Evolutionary conservation across 1,140 invertebrate genomes (phyloP), one percentile per base, ranked within the genome.

Genomic region (Lordiphosa collinella): DNA sequence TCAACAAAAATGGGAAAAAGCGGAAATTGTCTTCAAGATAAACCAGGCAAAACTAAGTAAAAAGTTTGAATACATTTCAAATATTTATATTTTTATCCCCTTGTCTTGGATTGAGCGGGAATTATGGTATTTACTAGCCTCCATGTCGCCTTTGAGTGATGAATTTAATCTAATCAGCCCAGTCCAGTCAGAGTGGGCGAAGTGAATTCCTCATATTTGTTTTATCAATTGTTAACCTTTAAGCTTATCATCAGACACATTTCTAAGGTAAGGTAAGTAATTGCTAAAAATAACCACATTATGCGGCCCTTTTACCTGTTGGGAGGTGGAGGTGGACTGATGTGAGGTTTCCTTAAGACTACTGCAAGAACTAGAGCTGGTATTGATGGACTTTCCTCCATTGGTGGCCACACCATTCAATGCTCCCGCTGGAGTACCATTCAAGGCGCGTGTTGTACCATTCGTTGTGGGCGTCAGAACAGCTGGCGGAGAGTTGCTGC

Each of bases 321-420:
- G 87, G 59, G 87, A 88, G 56, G 86, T 88, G 72, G 87, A 88
- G 68, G 87, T 85, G 55, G 79, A 79, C 32, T 85, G 78, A 61
- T 69, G 79, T 55, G 78, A 88, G 61, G 87, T 88, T 89, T 89
- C 88, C 86, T 89, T 89, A 87, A 89, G 69, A 59, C 88, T 89
- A 89, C 87, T 89, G 69, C 80, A 76, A 25, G 75, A 88, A 56
- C 76, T 80, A 22, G 75, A 82, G 49, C 87, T 89, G 34, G 87
- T 82, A 43, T 89, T 89, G 14, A 89, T 86, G 34, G 88, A 86
- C 38, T 86, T 61, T 18, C 32, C 57, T 16, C 49, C 40, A 36
- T 49, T 60, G 31, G 25, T 51, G 10, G 47, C 59, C 6, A 60
- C 64, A 22, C 35, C 40, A n/a, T 36, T 51, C 9, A 12, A 36